phyloP scores from a whole-genome alignment of 1,140 invertebrate species.

The Anastrepha ludens region DNA sequence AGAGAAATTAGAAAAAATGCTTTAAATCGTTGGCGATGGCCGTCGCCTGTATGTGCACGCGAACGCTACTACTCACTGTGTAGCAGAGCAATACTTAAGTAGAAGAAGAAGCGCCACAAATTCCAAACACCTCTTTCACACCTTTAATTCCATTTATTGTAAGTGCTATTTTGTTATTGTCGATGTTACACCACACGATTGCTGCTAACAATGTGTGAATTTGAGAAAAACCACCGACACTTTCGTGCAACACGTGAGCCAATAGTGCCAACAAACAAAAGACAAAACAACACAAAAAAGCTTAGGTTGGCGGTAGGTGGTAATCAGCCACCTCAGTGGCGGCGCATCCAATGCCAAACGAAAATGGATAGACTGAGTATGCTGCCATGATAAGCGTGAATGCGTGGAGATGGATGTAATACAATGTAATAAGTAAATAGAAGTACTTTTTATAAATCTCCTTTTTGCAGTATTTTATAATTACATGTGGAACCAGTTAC shows the following conservation, averaged over 20 bases:
- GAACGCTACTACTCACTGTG: background rate
- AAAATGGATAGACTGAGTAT: background rate
- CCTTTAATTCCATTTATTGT: conserved; percentile 46
- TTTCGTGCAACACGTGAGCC: conserved; percentile 50
- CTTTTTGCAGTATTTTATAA: too few species aligned
- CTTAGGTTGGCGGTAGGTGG: conserved; percentile 36
- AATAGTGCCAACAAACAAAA: background rate
- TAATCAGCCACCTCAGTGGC: conserved; percentile 17
- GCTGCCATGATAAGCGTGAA: background rate
- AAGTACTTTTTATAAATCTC: too few species aligned
- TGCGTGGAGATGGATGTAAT: background rate
- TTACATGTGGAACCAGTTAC: too few species aligned
- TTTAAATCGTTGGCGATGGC: conserved; percentile 45
- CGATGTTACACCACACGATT: conserved; percentile 46
- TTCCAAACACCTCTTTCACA: conserved; percentile 52
- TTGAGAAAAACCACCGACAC: conserved; percentile 46
- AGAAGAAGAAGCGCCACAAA: conserved; percentile 27
- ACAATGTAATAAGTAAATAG: too few species aligned
- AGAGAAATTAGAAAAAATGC: conserved; percentile 51
- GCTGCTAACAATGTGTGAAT: conserved; percentile 52
- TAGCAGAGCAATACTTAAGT: background rate
- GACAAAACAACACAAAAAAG: background rate
- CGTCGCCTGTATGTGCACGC: background rate
- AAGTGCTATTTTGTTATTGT: conserved; percentile 50
- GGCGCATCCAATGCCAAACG: background rate